Base-by-base conservation (phyloP, 2,888 invertebrate genomes). In the Agrochola circellaris region DNA sequence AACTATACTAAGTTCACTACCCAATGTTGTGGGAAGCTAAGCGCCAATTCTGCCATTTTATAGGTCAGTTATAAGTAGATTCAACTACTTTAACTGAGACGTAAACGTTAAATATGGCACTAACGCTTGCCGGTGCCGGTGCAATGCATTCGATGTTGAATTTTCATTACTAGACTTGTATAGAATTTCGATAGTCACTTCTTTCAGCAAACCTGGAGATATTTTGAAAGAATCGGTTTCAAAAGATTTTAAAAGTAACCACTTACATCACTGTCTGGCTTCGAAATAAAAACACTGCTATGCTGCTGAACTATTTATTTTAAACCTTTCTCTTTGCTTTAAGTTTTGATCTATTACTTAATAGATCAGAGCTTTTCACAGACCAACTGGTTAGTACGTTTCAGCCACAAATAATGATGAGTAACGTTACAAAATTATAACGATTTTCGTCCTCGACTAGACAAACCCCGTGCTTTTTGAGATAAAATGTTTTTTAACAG, bases 61-160 rank as follows among this genome's bases (percentile, higher is more conserved):
- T 73, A 74, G 71, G 64, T 72, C 66, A 60, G 76, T 61, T 75
- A 75, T 77, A 78, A 73, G 48, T 77, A 82, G 77, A 82, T 51
- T 64, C 54, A 56, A 74, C 54, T 67, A 67, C 58, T 71, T 74
- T 79, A 79, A 58, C n/a, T n/a, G 58, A 60, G 73, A 58, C 58
- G 69, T 82, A 62, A 70, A 66, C 45, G 20, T 75, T 66, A 60
- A 70, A 73, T 73, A 73, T 67, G 61, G 70, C 64, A 51, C 51
- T 51, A 42, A 34, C 48, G 34, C 20, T n/a, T 23, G 48, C 45
- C 9, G 51, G 23, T 8, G 23, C 51, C n/a, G n/a, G 30, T n/a
- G 34, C 23, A 34, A 30, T 61, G 66, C 54, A 58, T 67, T 77
- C 34, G 56, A 34, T 42, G 42, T 42, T 26, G 11, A 23, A 34